A percentile compares a stretch with the other conserved stretches of the same genome.
Conservation (phyloP, 2,797 vertebrate genomes). For the Catostomus latipinnis region DNA sequence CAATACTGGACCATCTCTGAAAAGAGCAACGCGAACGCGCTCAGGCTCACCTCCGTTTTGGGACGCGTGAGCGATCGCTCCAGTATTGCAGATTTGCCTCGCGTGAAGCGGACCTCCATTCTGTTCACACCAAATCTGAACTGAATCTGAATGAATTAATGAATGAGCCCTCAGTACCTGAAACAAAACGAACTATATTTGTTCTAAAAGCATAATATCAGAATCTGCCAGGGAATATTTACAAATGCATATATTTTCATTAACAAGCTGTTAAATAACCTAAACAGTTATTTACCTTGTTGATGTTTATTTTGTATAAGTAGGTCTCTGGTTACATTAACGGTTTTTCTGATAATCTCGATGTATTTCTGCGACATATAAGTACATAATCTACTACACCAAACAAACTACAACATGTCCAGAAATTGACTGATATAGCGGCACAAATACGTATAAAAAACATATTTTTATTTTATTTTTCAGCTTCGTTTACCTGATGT, state of each 20-base stretch:
- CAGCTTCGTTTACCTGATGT: constrained; percentile 28
- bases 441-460: too few relatives aligned
- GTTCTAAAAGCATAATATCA: neutral
- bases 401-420: neutral
- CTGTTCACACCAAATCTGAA: neutral
- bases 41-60: constrained; percentile 88
- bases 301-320: neutral
- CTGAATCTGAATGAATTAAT: neutral
- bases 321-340: neutral
- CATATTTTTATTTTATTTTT: too few relatives aligned
- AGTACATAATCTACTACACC: neutral
- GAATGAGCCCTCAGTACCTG: neutral
- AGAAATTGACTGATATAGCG: neutral
- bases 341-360: neutral
- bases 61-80: constrained; percentile 87
- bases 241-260: neutral
- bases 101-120: constrained; percentile 92
- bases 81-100: constrained; percentile 89
- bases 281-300: neutral
- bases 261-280: neutral
- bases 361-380: too few relatives aligned
- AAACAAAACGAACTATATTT: neutral
- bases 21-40: constrained; percentile 92
- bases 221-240: neutral
- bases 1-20: constrained; percentile 98